phyloP scores from a whole-genome alignment of 2,113 vertebrate genomes.

The Ploceus nigricollis region DNA sequence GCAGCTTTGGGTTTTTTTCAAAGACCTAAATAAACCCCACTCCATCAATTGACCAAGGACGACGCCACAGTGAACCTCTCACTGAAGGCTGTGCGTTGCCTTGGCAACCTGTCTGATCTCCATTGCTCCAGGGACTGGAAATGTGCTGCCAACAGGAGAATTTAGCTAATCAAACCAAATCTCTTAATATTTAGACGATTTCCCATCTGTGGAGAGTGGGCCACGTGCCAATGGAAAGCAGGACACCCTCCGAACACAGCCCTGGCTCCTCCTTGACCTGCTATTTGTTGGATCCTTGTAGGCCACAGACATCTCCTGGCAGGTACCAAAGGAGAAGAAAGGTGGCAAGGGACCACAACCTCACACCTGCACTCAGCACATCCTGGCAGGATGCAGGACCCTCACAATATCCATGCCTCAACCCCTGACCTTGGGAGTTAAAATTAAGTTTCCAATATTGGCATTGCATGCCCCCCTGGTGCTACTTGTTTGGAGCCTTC shows the following conservation, averaged over 20 bases:
- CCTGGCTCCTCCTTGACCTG: not conserved
- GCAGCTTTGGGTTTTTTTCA: not conserved
- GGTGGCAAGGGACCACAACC: not conserved
- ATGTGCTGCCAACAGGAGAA: constrained; percentile 41
- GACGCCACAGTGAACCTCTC: constrained; percentile 57
- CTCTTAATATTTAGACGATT: constrained; percentile 8
- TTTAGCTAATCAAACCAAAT: constrained; percentile 56
- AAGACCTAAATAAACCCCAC: constrained; percentile 62
- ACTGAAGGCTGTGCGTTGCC: constrained; percentile 56
- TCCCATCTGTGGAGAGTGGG: constrained; percentile 4
- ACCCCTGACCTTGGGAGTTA: not conserved
- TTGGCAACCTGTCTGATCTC: constrained; percentile 66
- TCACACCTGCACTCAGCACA: not conserved
- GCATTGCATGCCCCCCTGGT: not conserved
- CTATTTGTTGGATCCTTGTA: not conserved
- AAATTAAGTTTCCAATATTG: not conserved
- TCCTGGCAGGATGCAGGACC: not conserved
- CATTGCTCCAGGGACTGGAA: constrained; percentile 49
- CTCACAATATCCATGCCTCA: not conserved
- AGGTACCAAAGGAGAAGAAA: not conserved
- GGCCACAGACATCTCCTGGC: not conserved
- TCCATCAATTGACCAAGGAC: constrained; percentile 68
- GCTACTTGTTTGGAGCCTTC: not conserved
- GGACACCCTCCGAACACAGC: not conserved
- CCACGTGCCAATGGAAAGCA: not conserved